Evolutionary conservation across 2,113 vertebrate genomes (phyloP).

Genomic region (Ageneiosus marmoratus): DNA sequence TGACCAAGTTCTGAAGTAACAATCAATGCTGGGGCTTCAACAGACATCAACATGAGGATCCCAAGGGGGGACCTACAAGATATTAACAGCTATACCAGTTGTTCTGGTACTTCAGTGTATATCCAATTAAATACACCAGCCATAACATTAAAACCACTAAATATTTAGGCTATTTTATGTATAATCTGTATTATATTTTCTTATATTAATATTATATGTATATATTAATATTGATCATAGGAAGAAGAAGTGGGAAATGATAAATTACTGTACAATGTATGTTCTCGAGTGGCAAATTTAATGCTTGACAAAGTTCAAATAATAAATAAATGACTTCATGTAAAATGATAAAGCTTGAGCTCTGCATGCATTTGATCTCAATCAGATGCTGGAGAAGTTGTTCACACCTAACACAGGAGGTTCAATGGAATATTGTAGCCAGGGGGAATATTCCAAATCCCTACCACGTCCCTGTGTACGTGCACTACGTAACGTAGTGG

Average conservation of each 20-base stretch:
- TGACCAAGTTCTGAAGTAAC: no score
- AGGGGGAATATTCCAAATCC: not conserved
- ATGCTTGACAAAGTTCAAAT: not conserved
- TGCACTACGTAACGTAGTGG: not conserved
- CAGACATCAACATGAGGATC: no score
- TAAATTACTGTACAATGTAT: not conserved
- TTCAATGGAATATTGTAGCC: not conserved
- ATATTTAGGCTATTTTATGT: no score
- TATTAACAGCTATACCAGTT: no score
- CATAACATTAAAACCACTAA: no score
- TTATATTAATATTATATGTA: no score
- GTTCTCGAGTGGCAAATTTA: not conserved
- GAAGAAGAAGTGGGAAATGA: not conserved
- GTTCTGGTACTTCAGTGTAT: no score
- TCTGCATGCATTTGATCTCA: not conserved
- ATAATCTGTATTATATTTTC: no score
- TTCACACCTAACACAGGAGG: not conserved
- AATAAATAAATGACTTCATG: not conserved
- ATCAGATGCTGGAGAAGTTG: not conserved
- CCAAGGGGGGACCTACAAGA: no score
- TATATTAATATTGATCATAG: no score
- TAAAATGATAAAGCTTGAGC: not conserved
- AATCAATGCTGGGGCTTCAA: no score
- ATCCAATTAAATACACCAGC: no score
- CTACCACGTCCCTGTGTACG: accelerated